Conservation (phyloP, 1,140 invertebrate genomes). For the Ditylenchus dipsaci region DNA sequence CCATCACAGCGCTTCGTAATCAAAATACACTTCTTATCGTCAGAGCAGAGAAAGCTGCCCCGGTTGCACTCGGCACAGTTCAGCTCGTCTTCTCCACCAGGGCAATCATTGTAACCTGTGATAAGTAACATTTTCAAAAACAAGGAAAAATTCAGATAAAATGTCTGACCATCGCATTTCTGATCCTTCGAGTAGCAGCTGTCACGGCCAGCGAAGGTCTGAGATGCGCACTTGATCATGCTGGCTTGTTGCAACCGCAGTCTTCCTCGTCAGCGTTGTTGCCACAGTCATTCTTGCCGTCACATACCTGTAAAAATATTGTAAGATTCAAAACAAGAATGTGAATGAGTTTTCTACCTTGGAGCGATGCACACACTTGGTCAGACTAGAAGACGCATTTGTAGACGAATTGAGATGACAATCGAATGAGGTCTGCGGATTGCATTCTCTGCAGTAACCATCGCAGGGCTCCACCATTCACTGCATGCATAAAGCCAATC, state of each 20-base stretch:
- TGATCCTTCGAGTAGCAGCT: constrained; percentile 8
- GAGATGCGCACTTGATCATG: constrained; percentile 62
- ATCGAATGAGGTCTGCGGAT: not conserved
- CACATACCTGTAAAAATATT: constrained; percentile 31
- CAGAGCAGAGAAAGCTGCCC: constrained; percentile 23
- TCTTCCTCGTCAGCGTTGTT: constrained; percentile 38
- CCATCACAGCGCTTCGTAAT: constrained; percentile 27
- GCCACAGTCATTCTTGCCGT: constrained; percentile 27
- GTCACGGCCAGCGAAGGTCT: constrained; percentile 63
- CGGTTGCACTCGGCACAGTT: constrained; percentile 5
- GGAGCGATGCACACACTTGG: not conserved
- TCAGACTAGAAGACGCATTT: constrained; percentile 2
- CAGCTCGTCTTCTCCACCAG: constrained; percentile 26
- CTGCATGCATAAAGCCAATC: constrained; percentile 30
- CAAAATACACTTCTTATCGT: constrained; percentile 32
- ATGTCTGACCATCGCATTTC: constrained; percentile 23
- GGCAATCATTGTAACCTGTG: constrained; percentile 61
- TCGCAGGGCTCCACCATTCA: not conserved
- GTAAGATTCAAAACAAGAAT: not conserved
- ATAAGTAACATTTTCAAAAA: constrained; percentile 58
- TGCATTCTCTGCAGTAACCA: not conserved
- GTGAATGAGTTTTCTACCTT: not conserved
- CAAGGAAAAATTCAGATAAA: not conserved
- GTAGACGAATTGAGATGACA: constrained; percentile 1
- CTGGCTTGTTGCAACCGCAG: constrained; percentile 16